Base-by-base conservation (phyloP, 2,888 invertebrate species). In the Conus canariensis region DNA sequence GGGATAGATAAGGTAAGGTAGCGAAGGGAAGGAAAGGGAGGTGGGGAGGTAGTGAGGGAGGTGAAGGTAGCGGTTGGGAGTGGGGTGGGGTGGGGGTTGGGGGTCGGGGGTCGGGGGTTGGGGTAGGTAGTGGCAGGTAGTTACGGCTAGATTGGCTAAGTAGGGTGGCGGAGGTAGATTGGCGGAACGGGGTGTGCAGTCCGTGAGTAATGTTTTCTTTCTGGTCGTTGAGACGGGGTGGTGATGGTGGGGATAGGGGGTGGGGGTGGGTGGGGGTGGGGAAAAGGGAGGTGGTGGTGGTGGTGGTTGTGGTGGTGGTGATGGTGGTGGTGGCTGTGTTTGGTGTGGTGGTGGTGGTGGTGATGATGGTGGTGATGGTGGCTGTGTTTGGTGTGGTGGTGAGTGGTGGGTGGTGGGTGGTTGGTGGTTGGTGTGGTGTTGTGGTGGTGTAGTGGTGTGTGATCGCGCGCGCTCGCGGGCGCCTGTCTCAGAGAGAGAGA, bases 81-180 rank as follows among this genome's bases (percentile, higher is more conserved):
- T 80, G 82, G 30, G 45, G 19, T 0, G 19, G 45, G 82, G 56
- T 22, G 19, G 82, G 19, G 2, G 82, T 45, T 56, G 83, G 45
- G 56, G 19, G 58, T 19, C 19, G 19, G 19, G 45, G 82, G 56
- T 22, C n/a, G n/a, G n/a, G n/a, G n/a, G 30, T 30, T 19, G 16
- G 74, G 16, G 45, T 7, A 22, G 70, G 70, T 70, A 19, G 30
- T 64, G 60, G 60, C 19, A 70, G 70, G 77, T 45, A 45, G 77
- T 80, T 80, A 80, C 77, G 77, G 77, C 30, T 80, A 80, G 77
- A 80, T 80, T 30, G 77, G 77, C 77, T 80, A 80, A 80, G 16
- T 45, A 45, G 77, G 77, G 77, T 45, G 77, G 77, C 77, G 77
- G 77, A 30, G 30, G 10, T 80, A 80, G 45, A 45, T 80, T 80